Conservation (phyloP, 2,113 vertebrate species). For the Galeopterus variegatus region DNA sequence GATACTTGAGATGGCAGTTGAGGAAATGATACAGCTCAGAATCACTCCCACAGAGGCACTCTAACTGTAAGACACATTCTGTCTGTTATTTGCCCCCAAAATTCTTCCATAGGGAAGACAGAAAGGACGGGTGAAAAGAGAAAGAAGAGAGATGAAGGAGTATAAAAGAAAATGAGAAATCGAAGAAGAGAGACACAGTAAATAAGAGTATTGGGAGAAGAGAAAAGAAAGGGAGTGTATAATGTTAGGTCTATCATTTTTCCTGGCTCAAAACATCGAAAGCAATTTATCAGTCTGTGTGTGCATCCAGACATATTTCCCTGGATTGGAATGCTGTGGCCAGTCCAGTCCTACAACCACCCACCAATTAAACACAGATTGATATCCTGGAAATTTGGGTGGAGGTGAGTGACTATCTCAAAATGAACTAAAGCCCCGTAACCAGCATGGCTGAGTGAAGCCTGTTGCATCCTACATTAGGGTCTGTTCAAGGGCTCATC, state of each 20-base stretch:
- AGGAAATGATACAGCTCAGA: neutral
- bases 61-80: neutral
- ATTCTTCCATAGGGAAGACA: neutral
- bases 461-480: neutral
- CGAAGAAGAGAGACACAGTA: neutral
- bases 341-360: neutral
- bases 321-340: conserved; percentile 57
- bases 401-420: conserved; percentile 34
- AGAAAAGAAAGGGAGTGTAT: neutral
- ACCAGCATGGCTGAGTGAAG: neutral
- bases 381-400: conserved; percentile 25
- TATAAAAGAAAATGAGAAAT: neutral
- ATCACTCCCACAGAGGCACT: too few species aligned
- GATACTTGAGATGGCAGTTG: neutral
- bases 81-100: neutral
- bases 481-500: conserved; percentile 16
- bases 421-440: neutral
- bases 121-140: neutral
- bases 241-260: neutral
- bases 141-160: neutral
- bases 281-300: neutral
- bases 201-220: neutral
- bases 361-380: conserved; percentile 5
- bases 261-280: conserved; percentile 47
- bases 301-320: conserved; percentile 27